phyloP scores from a whole-genome alignment of 2,888 invertebrate genomes.

The Eupsilia transversa region DNA sequence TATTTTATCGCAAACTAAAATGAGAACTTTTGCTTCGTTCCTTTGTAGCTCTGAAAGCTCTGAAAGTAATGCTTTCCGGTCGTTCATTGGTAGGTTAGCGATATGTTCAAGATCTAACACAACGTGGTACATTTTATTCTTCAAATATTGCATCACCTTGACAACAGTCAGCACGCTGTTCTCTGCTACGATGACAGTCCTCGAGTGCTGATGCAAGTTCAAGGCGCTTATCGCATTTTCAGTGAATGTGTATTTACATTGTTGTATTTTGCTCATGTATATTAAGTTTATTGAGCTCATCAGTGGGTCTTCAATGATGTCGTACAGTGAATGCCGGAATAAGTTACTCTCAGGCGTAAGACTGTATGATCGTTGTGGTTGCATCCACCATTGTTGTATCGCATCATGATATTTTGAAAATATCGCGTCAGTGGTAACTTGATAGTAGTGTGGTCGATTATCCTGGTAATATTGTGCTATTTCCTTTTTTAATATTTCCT shows the following conservation, averaged over 20 bases:
- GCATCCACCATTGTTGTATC: conserved; percentile 59
- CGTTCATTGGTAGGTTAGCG: conserved; percentile 4
- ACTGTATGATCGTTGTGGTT: rapidly evolving
- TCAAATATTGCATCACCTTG: conserved; percentile 28
- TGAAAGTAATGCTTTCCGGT: not conserved
- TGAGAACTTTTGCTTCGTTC: not conserved
- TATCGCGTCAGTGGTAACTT: conserved; percentile 43
- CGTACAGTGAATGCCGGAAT: conserved; percentile 21
- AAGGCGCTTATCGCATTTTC: conserved; percentile 9
- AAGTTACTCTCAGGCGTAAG: conserved; percentile 29
- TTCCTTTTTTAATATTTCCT: not conserved
- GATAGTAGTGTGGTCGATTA: not conserved
- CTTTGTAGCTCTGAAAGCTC: no score
- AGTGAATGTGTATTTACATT: conserved; percentile 23
- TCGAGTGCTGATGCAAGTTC: no score
- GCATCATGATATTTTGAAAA: conserved; percentile 46
- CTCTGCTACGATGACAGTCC: conserved; percentile 18
- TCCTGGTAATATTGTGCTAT: not conserved
- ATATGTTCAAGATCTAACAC: conserved; percentile 33
- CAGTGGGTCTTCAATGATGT: conserved; percentile 24
- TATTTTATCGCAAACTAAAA: conserved; percentile 19
- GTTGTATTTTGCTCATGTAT: conserved; percentile 4
- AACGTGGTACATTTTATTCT: not conserved
- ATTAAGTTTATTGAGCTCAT: conserved; percentile 25
- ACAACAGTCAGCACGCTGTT: conserved; percentile 9